Evolutionary conservation across 1,140 invertebrate species (phyloP).

Genomic region (Cydia pomonella): DNA sequence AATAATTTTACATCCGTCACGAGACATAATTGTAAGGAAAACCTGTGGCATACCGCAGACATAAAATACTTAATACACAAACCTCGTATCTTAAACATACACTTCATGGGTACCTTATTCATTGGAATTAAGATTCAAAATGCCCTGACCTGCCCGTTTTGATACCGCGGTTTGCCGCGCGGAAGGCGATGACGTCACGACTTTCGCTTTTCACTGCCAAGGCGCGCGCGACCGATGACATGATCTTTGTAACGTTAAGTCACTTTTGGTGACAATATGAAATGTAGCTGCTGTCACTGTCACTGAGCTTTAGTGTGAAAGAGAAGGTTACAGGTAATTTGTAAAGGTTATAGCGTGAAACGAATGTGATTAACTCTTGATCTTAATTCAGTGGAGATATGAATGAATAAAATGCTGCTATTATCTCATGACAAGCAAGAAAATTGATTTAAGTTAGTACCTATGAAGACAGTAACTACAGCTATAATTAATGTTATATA

Average conservation of each 20-base stretch:
- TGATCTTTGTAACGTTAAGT: slow-evolving; percentile 23
- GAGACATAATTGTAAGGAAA: slow-evolving; percentile 12
- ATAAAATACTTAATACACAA: not conserved
- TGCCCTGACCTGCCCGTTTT: slow-evolving; percentile 40
- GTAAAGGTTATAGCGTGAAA: not conserved
- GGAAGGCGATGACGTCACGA: slow-evolving; percentile 52
- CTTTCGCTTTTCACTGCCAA: slow-evolving; percentile 79
- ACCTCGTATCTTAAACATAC: not conserved
- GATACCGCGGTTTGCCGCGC: slow-evolving; percentile 32
- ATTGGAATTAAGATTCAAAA: slow-evolving; percentile 42
- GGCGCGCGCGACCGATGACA: slow-evolving; percentile 42
- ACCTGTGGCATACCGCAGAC: slow-evolving; percentile 21
- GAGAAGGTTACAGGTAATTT: not conserved
- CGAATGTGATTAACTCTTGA: not conserved
- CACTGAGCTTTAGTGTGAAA: not conserved
- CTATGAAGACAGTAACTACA: no score
- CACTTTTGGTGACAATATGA: slow-evolving; percentile 16
- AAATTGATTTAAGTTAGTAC: not conserved
- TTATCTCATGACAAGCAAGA: not conserved
- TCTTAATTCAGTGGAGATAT: not conserved
- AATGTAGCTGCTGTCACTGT: slow-evolving; percentile 8
- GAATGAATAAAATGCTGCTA: not conserved
- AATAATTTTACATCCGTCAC: slow-evolving; percentile 17
- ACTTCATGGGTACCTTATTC: slow-evolving; percentile 4
- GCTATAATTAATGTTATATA: no score